Evolutionary conservation across 1,140 invertebrate species (phyloP).

Genomic region (Cydia splendana): DNA sequence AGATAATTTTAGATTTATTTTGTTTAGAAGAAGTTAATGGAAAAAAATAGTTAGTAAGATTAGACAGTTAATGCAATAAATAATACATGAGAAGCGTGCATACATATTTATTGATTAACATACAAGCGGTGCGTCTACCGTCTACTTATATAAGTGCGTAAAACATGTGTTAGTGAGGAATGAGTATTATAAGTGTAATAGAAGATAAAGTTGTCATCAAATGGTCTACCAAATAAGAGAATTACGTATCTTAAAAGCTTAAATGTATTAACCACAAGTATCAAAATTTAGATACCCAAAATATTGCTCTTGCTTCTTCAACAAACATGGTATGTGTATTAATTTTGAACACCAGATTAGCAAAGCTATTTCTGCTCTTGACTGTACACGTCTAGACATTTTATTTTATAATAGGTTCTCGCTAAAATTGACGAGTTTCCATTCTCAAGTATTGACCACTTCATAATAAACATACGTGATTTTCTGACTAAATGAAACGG

Average conservation of each 20-base stretch:
- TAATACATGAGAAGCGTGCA: constrained; percentile 44
- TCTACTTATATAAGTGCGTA: not conserved
- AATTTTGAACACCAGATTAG: too few species aligned
- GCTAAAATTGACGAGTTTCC: too few species aligned
- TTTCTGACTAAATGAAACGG: not conserved
- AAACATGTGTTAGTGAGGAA: not conserved
- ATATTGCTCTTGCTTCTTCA: not conserved
- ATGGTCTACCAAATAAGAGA: not conserved
- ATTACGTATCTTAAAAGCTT: not conserved
- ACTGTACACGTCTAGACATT: not conserved
- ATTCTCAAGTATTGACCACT: too few species aligned
- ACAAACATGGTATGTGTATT: not conserved
- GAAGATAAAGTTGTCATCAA: too few species aligned
- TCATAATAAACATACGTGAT: not conserved
- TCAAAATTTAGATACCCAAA: not conserved
- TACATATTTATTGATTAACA: constrained; percentile 33
- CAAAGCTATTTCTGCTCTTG: not conserved
- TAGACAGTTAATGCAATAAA: constrained; percentile 61
- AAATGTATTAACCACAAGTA: not conserved
- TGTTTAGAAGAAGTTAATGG: constrained; percentile 13
- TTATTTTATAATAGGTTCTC: too few species aligned
- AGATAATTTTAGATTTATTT: too few species aligned
- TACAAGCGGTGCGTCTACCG: constrained; percentile 1
- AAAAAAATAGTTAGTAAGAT: constrained; percentile 44
- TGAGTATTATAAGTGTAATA: not conserved